These are phyloP conservation scores for Phacellophora camtschatica DNA, from an alignment of 30 jellyfish, hydroid and myxozoan genomes.

Conservation along the genomic window DNA sequence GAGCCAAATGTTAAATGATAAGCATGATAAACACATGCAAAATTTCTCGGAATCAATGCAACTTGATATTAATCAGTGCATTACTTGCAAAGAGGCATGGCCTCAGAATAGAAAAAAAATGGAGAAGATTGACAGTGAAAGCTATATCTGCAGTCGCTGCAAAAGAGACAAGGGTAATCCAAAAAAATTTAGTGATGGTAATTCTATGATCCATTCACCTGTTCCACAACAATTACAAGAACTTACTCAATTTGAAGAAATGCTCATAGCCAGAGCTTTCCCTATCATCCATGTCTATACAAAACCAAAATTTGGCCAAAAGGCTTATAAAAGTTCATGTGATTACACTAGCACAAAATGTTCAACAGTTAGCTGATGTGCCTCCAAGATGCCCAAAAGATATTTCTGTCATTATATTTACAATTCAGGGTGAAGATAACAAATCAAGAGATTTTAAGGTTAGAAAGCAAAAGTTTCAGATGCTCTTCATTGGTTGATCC, in stretches of 20 bases:
- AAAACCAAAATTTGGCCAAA: conserved; percentile 61
- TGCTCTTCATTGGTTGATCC: no score
- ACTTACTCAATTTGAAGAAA: conserved; percentile 56
- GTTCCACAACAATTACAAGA: conserved; percentile 57
- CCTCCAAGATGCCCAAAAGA: conserved; percentile 46
- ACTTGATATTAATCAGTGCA: conserved; percentile 3
- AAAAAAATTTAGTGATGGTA: conserved; percentile 27
- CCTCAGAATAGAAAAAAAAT: background rate
- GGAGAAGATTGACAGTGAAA: background rate
- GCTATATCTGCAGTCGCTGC: conserved; percentile 16
- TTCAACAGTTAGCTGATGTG: conserved; percentile 33
- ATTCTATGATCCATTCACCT: conserved; percentile 55
- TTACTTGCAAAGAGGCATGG: conserved; percentile 30
- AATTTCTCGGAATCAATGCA: background rate
- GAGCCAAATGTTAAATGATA: no score
- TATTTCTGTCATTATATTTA: conserved; percentile 41
- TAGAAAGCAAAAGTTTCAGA: conserved; percentile 12
- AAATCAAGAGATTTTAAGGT: conserved; percentile 5
- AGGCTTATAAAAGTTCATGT: conserved; percentile 64
- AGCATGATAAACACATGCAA: no score
- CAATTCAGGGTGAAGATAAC: background rate
- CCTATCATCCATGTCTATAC: conserved; percentile 47
- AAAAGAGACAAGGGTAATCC: conserved; percentile 15
- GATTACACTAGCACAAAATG: conserved; percentile 47
- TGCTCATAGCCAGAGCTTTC: conserved; percentile 54